A percentile compares a stretch with the other conserved stretches of the same genome.
Conservation (phyloP, 2,113 vertebrate species). For the Prionailurus viverrinus region DNA sequence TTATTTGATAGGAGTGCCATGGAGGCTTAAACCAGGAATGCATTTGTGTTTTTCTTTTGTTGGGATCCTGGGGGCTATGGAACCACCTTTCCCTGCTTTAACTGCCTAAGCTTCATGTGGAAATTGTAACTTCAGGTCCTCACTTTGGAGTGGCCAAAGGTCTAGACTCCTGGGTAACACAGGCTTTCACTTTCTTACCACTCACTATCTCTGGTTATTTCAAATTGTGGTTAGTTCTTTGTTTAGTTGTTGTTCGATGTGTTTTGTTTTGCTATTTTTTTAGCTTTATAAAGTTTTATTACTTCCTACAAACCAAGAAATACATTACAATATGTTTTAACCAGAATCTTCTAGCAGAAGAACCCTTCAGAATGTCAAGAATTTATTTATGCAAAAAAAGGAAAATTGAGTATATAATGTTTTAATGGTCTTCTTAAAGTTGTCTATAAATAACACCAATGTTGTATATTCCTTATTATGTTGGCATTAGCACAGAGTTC, state of each 20-base stretch:
- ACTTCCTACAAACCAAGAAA: background rate
- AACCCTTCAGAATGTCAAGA: background rate
- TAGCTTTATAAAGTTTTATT: background rate
- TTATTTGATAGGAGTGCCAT: background rate
- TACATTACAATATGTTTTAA: slow-evolving; percentile 9
- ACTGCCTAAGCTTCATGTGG: background rate
- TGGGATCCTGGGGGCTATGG: background rate
- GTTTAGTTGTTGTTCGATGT: background rate
- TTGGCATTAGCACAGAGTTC: background rate
- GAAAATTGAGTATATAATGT: background rate
- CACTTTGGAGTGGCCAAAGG: background rate
- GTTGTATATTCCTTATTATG: background rate
- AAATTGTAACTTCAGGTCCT: background rate
- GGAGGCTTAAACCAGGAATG: background rate
- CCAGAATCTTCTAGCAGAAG: background rate
- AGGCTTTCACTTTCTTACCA: background rate
- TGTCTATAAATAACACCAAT: background rate
- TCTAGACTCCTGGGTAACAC: background rate
- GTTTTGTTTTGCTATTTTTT: background rate
- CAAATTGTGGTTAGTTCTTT: background rate
- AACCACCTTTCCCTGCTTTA: background rate
- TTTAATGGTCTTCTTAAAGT: background rate
- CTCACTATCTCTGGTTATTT: background rate
- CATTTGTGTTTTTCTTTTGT: background rate
- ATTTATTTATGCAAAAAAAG: background rate